Conservation (phyloP, 92 coral and sea anemone species). For the Desmophyllum pertusum region DNA sequence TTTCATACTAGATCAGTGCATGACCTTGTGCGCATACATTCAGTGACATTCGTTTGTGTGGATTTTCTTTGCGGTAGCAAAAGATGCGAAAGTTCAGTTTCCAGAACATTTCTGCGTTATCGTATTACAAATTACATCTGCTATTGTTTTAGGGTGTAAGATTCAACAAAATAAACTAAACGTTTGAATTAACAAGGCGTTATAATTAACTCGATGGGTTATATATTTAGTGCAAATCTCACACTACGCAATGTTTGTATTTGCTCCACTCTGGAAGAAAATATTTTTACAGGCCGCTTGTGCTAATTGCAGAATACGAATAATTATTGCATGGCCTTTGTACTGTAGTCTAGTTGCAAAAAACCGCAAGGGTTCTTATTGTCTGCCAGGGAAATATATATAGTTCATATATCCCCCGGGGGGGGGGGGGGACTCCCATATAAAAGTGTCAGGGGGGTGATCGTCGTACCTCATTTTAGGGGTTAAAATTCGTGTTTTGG, state of each 20-base stretch:
- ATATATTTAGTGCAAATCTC: constrained; percentile 33
- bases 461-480: too few relatives aligned
- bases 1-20: neutral
- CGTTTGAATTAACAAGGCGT: constrained; percentile 7
- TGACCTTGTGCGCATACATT: neutral
- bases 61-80: neutral
- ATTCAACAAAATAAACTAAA: neutral
- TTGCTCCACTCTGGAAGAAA: constrained; percentile 6
- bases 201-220: constrained; percentile 20
- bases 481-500: too few relatives aligned
- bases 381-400: neutral
- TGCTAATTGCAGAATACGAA: constrained; percentile 5
- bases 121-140: constrained; percentile 15
- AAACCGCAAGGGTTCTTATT: neutral
- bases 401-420: too few relatives aligned
- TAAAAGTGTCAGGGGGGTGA: too few relatives aligned
- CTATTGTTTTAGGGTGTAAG: neutral
- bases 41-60: neutral
- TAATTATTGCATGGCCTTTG: constrained; percentile 8
- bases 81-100: neutral
- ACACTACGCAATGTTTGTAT: constrained; percentile 40
- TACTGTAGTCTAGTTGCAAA: neutral
- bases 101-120: neutral
- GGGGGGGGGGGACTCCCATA: too few relatives aligned
- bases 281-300: constrained; percentile 16